These are phyloP conservation scores for Ochotona curzoniae DNA, from an alignment of 2,113 vertebrate genomes.

Conservation along the genomic window DNA sequence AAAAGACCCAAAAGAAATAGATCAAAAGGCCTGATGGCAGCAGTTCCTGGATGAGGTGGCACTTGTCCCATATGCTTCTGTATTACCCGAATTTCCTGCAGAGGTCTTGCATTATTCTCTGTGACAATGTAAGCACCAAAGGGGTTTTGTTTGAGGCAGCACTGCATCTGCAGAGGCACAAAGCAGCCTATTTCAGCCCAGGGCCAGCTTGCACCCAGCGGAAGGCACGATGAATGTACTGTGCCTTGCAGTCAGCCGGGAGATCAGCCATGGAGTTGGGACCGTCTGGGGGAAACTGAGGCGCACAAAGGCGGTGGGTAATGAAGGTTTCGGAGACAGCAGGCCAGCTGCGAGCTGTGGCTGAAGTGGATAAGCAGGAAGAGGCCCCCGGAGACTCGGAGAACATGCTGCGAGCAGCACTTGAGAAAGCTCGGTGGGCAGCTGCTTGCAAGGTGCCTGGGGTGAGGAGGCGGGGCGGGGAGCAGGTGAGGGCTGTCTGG, in stretches of 20 bases:
- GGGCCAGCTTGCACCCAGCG: slow-evolving; percentile 47
- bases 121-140: not conserved
- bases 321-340: not conserved
- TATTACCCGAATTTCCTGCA: not conserved
- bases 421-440: not conserved
- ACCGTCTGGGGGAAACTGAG: not conserved
- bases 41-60: not conserved
- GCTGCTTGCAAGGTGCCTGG: slow-evolving; percentile 41
- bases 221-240: not conserved
- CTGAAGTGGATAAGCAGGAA: not conserved
- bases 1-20: not conserved
- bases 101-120: not conserved
- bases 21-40: not conserved
- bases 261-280: not conserved
- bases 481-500: not conserved
- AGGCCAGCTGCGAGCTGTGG: slow-evolving; percentile 5
- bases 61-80: not conserved
- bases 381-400: slow-evolving; percentile 39
- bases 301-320: not conserved
- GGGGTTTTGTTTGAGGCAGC: not conserved
- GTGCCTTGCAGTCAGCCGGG: not conserved
- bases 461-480: not conserved
- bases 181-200: slow-evolving; percentile 47
- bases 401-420: slow-evolving; percentile 5
- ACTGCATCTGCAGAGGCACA: not conserved